These are phyloP conservation scores for Cataglyphis altisquamis DNA, from an alignment of 2,888 invertebrate species.

Conservation along the genomic window DNA sequence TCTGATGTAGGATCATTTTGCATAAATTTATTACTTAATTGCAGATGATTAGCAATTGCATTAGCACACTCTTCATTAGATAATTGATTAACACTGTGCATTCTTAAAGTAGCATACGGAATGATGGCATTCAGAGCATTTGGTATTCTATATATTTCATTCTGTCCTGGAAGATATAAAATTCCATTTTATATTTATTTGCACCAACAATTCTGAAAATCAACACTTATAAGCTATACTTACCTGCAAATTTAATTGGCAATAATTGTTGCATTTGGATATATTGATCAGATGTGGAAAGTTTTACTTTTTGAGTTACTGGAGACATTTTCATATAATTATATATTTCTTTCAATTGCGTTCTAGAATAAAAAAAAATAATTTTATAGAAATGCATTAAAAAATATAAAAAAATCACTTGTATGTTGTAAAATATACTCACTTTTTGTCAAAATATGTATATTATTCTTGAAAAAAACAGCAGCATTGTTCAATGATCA, in stretches of 20 bases:
- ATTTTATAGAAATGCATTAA: neutral
- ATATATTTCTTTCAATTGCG: neutral
- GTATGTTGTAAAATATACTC: neutral
- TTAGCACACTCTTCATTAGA: slow-evolving; percentile 87
- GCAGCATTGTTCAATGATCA: neutral
- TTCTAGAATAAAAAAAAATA: neutral
- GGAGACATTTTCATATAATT: slow-evolving; percentile 1
- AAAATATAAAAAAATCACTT: neutral
- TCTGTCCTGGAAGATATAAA: neutral
- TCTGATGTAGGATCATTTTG: slow-evolving; percentile 89
- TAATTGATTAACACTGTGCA: slow-evolving; percentile 50
- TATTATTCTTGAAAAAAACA: neutral
- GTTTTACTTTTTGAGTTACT: neutral
- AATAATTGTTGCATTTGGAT: slow-evolving; percentile 40
- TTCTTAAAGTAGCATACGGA: slow-evolving; percentile 57
- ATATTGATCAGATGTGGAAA: neutral
- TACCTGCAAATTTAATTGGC: slow-evolving; percentile 25
- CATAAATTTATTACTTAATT: slow-evolving; percentile 89
- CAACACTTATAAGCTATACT: neutral
- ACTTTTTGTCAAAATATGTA: slow-evolving; percentile 5
- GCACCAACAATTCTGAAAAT: neutral
- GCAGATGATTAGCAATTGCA: slow-evolving; percentile 89
- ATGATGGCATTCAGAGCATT: slow-evolving; percentile 39
- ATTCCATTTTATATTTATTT: neutral
- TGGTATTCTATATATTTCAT: neutral